Evolutionary conservation across 2,888 invertebrate species (phyloP), one percentile per base, ranked within the genome.

Genomic region (Eupithecia insigniata): DNA sequence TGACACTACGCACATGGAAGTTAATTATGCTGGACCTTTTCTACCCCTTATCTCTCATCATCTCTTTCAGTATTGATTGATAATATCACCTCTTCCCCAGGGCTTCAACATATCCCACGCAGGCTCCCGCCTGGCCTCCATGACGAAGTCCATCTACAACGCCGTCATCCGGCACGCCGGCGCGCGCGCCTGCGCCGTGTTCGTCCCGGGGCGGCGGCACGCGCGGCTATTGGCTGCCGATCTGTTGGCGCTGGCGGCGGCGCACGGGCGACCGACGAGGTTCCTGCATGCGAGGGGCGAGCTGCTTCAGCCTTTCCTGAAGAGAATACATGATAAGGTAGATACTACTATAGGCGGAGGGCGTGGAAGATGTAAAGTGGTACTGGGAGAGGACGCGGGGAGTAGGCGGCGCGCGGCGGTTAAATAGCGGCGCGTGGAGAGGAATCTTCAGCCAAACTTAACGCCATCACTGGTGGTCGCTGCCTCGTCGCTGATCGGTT

Each of bases 51-150:
- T 39, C 36, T 39, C 34, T n/a, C 34, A 34, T 34, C 34, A 34
- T 8, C 34, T 34, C 34, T 8, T 8, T 8, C 34, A 34, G 34
- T 34, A 34, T 8, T 34, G 1, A 34, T 39, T 14, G 14, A 43
- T 43, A 14, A 0, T 18, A 6, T 28, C 14, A 1, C 10, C 10
- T 43, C 18, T 26, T 28, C 32, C 66, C 4, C 91, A 98, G 96
- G 99, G 99, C 22, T 98, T 99, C 91, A 99, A 99, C 94, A 97
- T 99, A 60, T 99, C 99, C 0, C 99, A 99, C 94, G 99, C 99
- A 86, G 98, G 98, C 0, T 98, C 99, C 0, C 96, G 99, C 16
- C 95, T 99, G 39, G 97, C 99, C 0, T 98, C 99, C 0, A 99
- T 99, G 99, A 97, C 98, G 0, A 99, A 99, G 86, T 99, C 99